Base-by-base conservation (phyloP, 2,113 vertebrate species). In the Mesembrinibis cayennensis region DNA sequence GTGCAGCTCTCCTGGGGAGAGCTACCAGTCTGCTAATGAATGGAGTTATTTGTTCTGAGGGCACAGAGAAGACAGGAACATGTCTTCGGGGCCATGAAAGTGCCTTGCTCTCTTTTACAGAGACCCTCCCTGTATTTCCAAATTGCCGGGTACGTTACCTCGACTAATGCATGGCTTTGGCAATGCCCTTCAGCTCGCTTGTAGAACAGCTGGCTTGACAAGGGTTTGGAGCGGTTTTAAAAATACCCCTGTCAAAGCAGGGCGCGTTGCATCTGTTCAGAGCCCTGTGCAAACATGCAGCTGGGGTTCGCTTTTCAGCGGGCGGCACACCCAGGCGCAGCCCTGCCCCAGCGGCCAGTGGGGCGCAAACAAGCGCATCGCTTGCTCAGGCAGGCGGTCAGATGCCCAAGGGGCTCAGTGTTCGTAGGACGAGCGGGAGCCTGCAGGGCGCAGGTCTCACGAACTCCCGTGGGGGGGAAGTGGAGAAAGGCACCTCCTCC, bases 131-230 rank as follows among this genome's bases (percentile, higher is more conserved):
- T 87, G 81, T 78, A 56, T 59, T 84, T 81, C 77, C 87, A 81
- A 89, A 27, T 42, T 32, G n/a, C 50, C 3, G 69, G 44, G 50
- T 53, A 20, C 0, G 0, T 80, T 70, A 38, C 61, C 71, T 70
- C 55, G 14, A 0, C n/a, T 26, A n/a, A 42, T 0, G 0, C 42
- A 18, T 8, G 12, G 58, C 59, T 72, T 44, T 66, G 59, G 72
- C 93, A 59, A 1, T 42, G 94, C 59, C 77, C 87, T 89, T 89
- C 83, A 36, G 7, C 40, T 53, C 2, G 2, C 71, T 21, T 38
- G 42, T 13, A 34, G 77, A 71, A 59, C 83, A 95, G 87, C 89
- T 78, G 91, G 72, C 83, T 78, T 32, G 80, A 70, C 47, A 18
- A 38, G 77, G 42, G 1, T 81, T 92, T 29, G 69, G 77, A 79